Evolutionary conservation across 2,797 vertebrate species (phyloP), one percentile per base, ranked within the genome.

Genomic region (Cyprinodon diabolis): DNA sequence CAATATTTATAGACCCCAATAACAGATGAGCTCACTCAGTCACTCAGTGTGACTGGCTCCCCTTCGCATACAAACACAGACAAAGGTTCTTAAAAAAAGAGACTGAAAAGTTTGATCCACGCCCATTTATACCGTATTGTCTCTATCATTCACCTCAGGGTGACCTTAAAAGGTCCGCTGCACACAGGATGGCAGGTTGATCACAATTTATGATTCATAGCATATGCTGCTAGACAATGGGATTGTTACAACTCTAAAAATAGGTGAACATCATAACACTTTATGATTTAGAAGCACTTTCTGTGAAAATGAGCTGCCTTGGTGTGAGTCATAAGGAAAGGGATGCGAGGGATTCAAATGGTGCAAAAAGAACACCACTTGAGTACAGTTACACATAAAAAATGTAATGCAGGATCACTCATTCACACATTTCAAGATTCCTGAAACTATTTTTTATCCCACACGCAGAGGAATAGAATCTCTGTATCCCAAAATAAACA

Each of bases 1-100:
- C 91, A 95, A 94, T 95, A 95, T 95, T 95, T 94, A 95, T 95
- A 91, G 92, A 85, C 77, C 82, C 84, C 76, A 69, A 89, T 84
- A 90, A 93, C 91, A 90, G 88, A 93, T 92, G 92, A 94, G 88
- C 91, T 91, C 91, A 92, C 89, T 91, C 90, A 90, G 86, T 91
- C 89, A 90, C 84, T 88, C 80, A 69, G 79, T 86, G 85, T 84
- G 90, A 87, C 89, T 85, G 80, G 71, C 80, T 81, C 70, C 74
- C 84, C 90, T 81, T 84, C 74, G 69, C 69, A 71, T 67, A 75
- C 72, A 71, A 76, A 71, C 79, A 63, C 71, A 71, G 62, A 80
- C 62, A 74, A 69, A 51, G 23, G 37, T 78, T 87, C 77, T 87
- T 79, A 87, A 84, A 60, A 81, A 80, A 88, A 90, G 86, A 91